Base-by-base conservation (phyloP, 2,888 invertebrate genomes). In the Dysmachus trigonus region DNA sequence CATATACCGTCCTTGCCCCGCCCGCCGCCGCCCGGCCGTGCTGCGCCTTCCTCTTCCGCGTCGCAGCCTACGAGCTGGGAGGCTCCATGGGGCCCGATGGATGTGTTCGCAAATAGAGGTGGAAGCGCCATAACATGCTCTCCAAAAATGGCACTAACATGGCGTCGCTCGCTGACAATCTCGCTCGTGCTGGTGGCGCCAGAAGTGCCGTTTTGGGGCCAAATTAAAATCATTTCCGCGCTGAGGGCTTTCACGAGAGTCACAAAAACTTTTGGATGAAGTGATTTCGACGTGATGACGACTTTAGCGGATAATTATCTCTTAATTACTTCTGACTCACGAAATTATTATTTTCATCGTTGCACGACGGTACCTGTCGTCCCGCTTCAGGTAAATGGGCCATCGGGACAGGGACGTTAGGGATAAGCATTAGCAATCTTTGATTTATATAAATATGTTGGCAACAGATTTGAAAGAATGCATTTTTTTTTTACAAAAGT, bases 201-300 rank as follows among this genome's bases (percentile, higher is more conserved):
- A 62, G 82, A 82, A 82, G 82, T 82, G 71, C 82, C 82, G 82
- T 53, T 82, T 82, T 82, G 82, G 82, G 82, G 82, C 82, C 79
- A 82, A 82, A 82, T 82, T 82, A 82, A 82, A 82, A 82, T 82
- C 82, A 82, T 53, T 82, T 82, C 82, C 82, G 82, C 82, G 71
- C 82, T 82, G 47, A 82, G 82, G 82, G 51, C 47, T 53, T 82
- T 82, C 62, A 71, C 10, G 47, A 82, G 82, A 82, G 53, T 82
- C 71, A 35, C 82, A 62, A 82, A 82, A 82, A 82, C 33, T 82
- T 71, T 71, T 82, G 82, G 82, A 82, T 82, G 82, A 82, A 82
- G 82, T 82, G 82, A 82, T 82, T 82, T 82, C 82, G 22, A 82
- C 71, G 82, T 62, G 82, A 82, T 82, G 82, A 82, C 71, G 82